Evolutionary conservation across 2,797 vertebrate species (phyloP).

Genomic region (Molossus alvarezi): DNA sequence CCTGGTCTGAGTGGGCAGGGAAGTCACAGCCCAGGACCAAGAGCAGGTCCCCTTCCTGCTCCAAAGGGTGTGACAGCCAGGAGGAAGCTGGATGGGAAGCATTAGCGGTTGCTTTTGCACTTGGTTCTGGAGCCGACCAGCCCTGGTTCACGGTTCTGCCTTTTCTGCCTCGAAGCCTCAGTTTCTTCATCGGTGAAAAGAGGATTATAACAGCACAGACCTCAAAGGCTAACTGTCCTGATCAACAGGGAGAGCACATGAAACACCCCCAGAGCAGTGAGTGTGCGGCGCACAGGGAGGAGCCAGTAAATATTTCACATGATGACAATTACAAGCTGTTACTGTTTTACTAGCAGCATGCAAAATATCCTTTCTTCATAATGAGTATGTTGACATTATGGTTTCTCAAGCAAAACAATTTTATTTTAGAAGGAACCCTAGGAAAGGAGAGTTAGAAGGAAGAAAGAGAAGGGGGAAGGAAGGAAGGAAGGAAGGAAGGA

Average conservation of each 20-base stretch:
- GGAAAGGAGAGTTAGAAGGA: background rate
- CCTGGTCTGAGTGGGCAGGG: background rate
- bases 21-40: background rate
- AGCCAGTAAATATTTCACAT: background rate
- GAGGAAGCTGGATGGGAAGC: background rate
- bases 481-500: background rate
- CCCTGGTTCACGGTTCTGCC: background rate
- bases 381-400: background rate
- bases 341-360: background rate
- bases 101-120: background rate
- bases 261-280: background rate
- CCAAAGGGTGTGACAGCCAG: background rate
- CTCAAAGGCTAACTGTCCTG: background rate
- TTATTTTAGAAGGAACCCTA: conserved; percentile 31
- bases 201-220: background rate
- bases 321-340: background rate
- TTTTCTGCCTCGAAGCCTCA: background rate
- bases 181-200: conserved; percentile 28
- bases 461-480: background rate
- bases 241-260: background rate
- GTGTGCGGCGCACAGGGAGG: background rate
- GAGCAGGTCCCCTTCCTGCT: background rate
- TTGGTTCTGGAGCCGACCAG: background rate
- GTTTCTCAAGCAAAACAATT: conserved; percentile 23
- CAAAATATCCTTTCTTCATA: background rate